A percentile compares a stretch with the other conserved stretches of the same genome.
These are phyloP conservation scores for Asbolus verrucosus DNA, from an alignment of 1,140 invertebrate genomes.

Conservation along the genomic window DNA sequence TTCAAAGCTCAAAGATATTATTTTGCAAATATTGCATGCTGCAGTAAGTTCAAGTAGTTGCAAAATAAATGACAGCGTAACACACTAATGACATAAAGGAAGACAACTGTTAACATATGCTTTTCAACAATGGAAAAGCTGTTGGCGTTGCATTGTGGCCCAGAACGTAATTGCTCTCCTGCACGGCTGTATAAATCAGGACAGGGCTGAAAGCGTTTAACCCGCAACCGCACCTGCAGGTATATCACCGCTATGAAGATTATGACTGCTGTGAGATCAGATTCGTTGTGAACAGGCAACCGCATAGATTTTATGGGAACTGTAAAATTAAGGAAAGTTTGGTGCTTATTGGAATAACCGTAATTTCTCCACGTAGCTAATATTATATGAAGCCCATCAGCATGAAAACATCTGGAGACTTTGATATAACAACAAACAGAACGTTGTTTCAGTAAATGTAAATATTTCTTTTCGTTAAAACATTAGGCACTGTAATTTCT, in stretches of 20 bases:
- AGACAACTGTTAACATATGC: slow-evolving; percentile 25
- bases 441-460: too few relatives aligned
- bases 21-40: too few relatives aligned
- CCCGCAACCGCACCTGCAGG: slow-evolving; percentile 29
- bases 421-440: too few relatives aligned
- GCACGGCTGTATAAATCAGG: slow-evolving; percentile 20
- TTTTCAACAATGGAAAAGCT: slow-evolving; percentile 31
- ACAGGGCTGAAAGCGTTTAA: slow-evolving; percentile 23
- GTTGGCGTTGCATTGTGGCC: slow-evolving; percentile 12
- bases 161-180: slow-evolving; percentile 24
- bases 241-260: slow-evolving; percentile 13
- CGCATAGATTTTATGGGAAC: too few relatives aligned
- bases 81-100: slow-evolving; percentile 8
- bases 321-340: too few relatives aligned
- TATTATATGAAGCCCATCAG: too few relatives aligned
- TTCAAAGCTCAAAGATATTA: too few relatives aligned
- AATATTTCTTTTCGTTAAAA: too few relatives aligned
- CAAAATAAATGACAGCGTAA: neutral
- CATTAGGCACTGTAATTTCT: too few relatives aligned
- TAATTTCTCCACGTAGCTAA: too few relatives aligned
- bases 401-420: too few relatives aligned
- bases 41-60: neutral
- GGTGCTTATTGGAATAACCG: too few relatives aligned
- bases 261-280: slow-evolving; percentile 7
- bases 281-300: neutral